A percentile compares a stretch with the other conserved stretches of the same genome.
Conservation (phyloP, 1,140 invertebrate genomes). For the Ephestia elutella region DNA sequence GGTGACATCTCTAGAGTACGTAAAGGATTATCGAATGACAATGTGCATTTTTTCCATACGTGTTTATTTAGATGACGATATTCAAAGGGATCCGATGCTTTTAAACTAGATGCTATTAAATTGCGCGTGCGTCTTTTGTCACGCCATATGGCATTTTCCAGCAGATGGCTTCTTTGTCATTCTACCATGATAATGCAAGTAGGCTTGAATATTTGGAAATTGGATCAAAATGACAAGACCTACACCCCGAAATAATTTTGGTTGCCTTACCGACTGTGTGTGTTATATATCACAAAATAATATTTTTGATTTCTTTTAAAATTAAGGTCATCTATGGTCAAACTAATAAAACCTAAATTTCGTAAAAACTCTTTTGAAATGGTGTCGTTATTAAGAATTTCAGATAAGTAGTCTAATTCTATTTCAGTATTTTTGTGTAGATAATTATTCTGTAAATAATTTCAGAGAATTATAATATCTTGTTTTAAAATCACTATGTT, state of each 20-base stretch:
- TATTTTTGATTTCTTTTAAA: no score
- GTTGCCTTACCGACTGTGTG: no score
- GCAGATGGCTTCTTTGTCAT: constrained; percentile 63
- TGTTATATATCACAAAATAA: no score
- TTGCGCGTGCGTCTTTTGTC: constrained; percentile 68
- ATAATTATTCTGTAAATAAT: neutral
- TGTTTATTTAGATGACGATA: constrained; percentile 44
- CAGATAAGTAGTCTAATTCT: constrained; percentile 1
- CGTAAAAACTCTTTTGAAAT: neutral
- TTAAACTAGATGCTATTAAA: constrained; percentile 70
- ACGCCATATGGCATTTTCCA: constrained; percentile 64
- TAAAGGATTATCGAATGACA: constrained; percentile 74
- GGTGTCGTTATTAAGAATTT: neutral
- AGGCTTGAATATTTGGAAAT: constrained; percentile 22
- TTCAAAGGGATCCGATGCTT: constrained; percentile 54
- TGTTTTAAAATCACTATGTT: neutral
- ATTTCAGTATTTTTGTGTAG: neutral
- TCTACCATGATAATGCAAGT: constrained; percentile 34
- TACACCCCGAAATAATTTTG: neutral
- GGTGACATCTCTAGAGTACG: constrained; percentile 67
- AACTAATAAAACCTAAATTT: neutral
- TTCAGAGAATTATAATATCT: neutral
- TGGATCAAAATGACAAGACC: neutral
- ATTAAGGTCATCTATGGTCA: neutral
- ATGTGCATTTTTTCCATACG: constrained; percentile 58